phyloP scores from a whole-genome alignment of 1,140 invertebrate species.

The Lepidurus couesii region DNA sequence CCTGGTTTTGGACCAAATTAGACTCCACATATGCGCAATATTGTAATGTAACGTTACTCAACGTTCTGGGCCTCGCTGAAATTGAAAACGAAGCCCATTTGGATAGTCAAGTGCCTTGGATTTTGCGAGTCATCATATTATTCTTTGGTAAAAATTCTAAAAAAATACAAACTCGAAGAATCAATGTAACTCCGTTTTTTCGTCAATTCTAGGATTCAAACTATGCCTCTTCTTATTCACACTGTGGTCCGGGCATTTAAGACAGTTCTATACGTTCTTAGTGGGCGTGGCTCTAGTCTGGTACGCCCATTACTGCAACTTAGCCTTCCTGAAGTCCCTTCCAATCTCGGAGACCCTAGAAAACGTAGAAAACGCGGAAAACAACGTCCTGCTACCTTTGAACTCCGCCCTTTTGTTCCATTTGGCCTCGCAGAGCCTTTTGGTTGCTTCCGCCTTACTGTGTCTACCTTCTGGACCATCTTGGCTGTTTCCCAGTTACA shows the following conservation, averaged over 20 bases:
- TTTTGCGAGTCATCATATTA: slow-evolving; percentile 12
- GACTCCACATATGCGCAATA: not conserved
- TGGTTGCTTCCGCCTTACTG: not conserved
- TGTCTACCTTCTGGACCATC: not conserved
- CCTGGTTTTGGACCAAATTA: slow-evolving; percentile 24
- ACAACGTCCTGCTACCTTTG: not conserved
- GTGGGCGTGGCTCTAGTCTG: not conserved
- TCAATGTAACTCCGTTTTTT: not conserved
- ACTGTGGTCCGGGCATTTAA: not conserved
- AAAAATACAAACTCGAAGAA: not conserved
- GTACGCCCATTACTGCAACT: not conserved
- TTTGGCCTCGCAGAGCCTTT: not conserved
- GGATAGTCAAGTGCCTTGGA: slow-evolving; percentile 19
- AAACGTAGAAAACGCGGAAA: not conserved
- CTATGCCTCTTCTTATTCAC: not conserved
- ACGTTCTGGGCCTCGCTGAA: slow-evolving; percentile 13
- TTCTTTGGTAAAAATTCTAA: not conserved
- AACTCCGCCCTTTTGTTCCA: not conserved
- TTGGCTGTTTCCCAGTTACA: not conserved
- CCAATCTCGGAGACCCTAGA: not conserved
- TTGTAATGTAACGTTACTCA: slow-evolving; percentile 8
- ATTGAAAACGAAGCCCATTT: slow-evolving; percentile 12
- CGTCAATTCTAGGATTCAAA: not conserved
- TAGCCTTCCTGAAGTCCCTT: not conserved
- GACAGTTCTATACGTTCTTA: not conserved